Base-by-base conservation (phyloP, 1,140 invertebrate genomes). In the Drosophila tristis region DNA sequence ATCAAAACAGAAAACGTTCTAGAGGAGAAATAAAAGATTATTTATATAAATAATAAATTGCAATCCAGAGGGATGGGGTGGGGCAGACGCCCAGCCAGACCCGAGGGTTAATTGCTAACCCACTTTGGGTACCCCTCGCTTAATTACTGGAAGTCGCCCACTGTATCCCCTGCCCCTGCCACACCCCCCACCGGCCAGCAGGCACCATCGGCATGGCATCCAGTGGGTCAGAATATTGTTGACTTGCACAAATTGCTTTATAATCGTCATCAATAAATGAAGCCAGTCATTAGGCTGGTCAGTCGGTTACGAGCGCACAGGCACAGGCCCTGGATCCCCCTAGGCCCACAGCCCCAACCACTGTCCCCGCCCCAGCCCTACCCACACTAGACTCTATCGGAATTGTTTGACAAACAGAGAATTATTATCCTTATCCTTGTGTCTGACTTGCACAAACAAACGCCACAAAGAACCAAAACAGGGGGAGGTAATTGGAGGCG, bases 241-340 rank as follows among this genome's bases (percentile, higher is more conserved):
- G 73, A 77, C 74, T 77, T 49, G 81, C 84, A 86, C 84, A 89
- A 89, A 89, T 89, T 89, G 85, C 84, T 89, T 89, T 89, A 89
- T 89, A 89, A 89, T 89, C 84, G 73, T 80, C 85, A 89, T 89
- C 84, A 89, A 89, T 89, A 89, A 87, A 77, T 80, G 53, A 89
- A 87, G 72, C 64, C 84, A 73, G 84, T 87, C 84, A 87, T 87
- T 87, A 87, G 64, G 54, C 59, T 35, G 15, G 54, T 75, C 43
- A 58, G 62, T 48, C 59, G 48, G 47, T 60, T 45, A 72, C 26
- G 47, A 54, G 29, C 23, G 42, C 44, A 25, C 23, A 47, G 15
- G 20, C 20, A n/a, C n/a, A n/a, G n/a, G n/a, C 20, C 1, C 20
- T 1, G 2, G 20, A 20, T 25, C 63, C 42, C 42, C 50, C 16